phyloP scores from a whole-genome alignment of 2,113 vertebrate genomes.

The Mus spicilegus region DNA sequence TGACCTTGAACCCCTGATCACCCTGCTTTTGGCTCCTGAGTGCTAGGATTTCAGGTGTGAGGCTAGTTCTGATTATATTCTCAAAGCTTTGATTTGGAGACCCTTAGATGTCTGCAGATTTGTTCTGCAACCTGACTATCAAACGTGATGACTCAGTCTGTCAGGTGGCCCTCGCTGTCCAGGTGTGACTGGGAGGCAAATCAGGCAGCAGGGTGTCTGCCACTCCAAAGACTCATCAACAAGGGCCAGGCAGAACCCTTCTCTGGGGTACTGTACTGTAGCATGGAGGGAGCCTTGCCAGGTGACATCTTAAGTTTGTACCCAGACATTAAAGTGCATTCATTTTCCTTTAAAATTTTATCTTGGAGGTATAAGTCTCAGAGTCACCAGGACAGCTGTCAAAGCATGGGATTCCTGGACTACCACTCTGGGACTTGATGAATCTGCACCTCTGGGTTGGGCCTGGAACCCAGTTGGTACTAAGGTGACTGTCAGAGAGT shows the following conservation, averaged over 20 bases:
- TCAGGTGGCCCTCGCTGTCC: neutral
- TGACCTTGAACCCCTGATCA: neutral
- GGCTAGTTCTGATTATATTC: neutral
- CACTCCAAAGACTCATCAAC: neutral
- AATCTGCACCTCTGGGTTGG: neutral
- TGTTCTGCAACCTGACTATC: neutral
- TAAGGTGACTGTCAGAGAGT: neutral
- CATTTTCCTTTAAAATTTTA: conserved; percentile 36
- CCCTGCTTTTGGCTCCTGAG: neutral
- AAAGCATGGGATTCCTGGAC: neutral
- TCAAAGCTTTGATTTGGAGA: conserved; percentile 13
- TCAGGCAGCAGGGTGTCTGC: neutral
- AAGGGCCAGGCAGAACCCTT: neutral
- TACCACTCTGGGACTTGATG: neutral
- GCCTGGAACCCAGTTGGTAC: neutral
- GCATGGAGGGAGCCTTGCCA: neutral
- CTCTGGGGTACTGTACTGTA: neutral
- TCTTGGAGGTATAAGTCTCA: neutral
- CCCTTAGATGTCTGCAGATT: neutral
- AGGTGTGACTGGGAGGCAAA: neutral
- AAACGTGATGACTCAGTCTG: neutral
- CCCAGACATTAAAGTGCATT: neutral
- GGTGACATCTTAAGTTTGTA: neutral
- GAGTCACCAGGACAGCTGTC: neutral
- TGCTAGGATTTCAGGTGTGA: neutral